Percentiles rank a stretch among this genome's conserved stretches.
These are phyloP conservation scores for Morpho deidamia DNA, from an alignment of 2,888 invertebrate genomes.

Conservation along the genomic window DNA sequence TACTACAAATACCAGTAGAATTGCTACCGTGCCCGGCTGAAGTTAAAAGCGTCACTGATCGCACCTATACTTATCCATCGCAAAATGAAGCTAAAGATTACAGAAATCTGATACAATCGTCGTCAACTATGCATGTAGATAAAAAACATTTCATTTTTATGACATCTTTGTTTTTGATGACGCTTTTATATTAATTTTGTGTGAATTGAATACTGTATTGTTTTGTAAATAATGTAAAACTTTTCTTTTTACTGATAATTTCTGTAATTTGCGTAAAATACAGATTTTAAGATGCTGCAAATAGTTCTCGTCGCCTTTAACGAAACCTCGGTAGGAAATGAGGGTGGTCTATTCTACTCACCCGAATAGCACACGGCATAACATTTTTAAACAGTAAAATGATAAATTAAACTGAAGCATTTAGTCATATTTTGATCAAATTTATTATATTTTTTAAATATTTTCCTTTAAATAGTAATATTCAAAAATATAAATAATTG, in stretches of 20 bases:
- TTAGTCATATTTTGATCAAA: too few species aligned
- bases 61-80: slow-evolving; percentile 74
- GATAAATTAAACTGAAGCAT: too few species aligned
- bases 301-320: too few species aligned
- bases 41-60: slow-evolving; percentile 80
- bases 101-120: slow-evolving; percentile 57
- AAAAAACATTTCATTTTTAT: slow-evolving; percentile 8
- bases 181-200: neutral
- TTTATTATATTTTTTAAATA: too few species aligned
- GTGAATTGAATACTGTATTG: neutral
- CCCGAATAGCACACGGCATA: too few species aligned
- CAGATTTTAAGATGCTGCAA: too few species aligned
- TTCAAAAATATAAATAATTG: too few species aligned
- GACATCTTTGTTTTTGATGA: neutral
- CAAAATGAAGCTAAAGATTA: slow-evolving; percentile 77
- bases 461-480: too few species aligned
- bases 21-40: slow-evolving; percentile 80
- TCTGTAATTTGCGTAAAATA: too few species aligned
- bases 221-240: neutral
- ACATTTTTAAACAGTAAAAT: too few species aligned
- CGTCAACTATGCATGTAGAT: slow-evolving; percentile 33
- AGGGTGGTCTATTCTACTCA: too few species aligned
- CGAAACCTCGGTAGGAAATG: too few species aligned
- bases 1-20: slow-evolving; percentile 78
- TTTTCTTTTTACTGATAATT: neutral